phyloP scores from a whole-genome alignment of 1,140 invertebrate genomes.

The Drosophila busckii region DNA sequence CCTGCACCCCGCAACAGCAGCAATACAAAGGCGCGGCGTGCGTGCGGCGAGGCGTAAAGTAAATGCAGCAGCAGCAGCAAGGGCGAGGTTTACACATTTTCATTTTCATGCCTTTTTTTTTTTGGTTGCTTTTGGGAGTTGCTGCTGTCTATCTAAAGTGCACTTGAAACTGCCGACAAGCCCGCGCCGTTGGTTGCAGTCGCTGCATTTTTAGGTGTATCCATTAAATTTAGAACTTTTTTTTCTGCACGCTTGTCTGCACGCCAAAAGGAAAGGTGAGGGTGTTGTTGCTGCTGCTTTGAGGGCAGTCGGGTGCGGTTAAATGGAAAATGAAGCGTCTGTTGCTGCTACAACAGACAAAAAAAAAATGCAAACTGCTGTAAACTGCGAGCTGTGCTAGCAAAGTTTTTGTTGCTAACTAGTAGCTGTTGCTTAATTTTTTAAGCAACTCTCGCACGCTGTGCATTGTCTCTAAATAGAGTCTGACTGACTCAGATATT shows the following conservation, averaged over 20 bases:
- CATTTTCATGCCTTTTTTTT: conserved; percentile 17
- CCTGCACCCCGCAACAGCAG: conserved; percentile 1
- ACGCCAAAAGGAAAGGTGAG: conserved; percentile 19
- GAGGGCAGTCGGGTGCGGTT: conserved; percentile 54
- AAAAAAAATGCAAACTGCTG: conserved; percentile 11
- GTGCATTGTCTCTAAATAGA: conserved; percentile 14
- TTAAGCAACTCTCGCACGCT: conserved; percentile 13
- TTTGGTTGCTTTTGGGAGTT: conserved; percentile 23
- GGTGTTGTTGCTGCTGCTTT: neutral
- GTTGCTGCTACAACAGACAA: conserved; percentile 23
- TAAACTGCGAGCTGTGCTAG: too few species aligned
- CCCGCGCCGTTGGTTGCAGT: conserved; percentile 38
- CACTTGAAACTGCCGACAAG: conserved; percentile 59
- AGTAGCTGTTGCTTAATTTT: too few species aligned
- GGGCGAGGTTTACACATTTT: conserved; percentile 19
- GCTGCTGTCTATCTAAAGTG: conserved; percentile 43
- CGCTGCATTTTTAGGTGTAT: conserved; percentile 74
- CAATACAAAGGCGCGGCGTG: conserved; percentile 45
- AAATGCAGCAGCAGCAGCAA: conserved; percentile 8
- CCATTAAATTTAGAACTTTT: conserved; percentile 76
- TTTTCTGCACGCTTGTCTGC: conserved; percentile 73
- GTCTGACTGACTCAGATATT: conserved; percentile 52
- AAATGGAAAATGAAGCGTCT: conserved; percentile 72
- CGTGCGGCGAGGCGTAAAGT: conserved; percentile 55
- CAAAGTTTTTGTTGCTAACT: too few species aligned